Base-by-base conservation (phyloP, 2,888 invertebrate genomes). In the Drosophila siamana region DNA sequence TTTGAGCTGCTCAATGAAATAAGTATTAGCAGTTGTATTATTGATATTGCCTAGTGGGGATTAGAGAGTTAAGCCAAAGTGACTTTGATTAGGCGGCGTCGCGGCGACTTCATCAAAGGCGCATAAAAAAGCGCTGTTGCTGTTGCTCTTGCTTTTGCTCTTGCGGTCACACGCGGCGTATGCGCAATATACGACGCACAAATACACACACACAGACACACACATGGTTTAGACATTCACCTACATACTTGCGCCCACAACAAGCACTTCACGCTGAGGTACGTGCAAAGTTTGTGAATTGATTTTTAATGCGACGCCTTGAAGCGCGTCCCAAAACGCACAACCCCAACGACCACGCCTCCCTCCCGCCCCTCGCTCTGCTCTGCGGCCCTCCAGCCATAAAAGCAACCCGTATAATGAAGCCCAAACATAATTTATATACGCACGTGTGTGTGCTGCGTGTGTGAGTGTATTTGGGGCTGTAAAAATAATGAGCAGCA, bases 401-500 rank as follows among this genome's bases (percentile, higher is more conserved):
- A 60, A 68, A 74, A 78, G 67, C 66, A 52, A 40, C 66, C 69
- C 66, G 71, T 61, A 78, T 81, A 87, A 87, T 84, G 78, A 83
- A 81, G 83, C 87, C 81, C 66, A 86, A 83, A 70, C 85, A 86
- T 81, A 78, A 86, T 84, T 84, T 83, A 84, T 74, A 73, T 68
- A 62, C 68, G 57, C 69, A 64, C 56, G 67, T 65, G 36, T 43
- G 61, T 50, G 41, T 70, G 63, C 26, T 64, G 51, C 40, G 26
- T 48, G 16, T 47, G 54, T 46, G 44, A 48, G 43, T 46, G 19
- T 57, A 50, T 56, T 43, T 43, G 48, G 33, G 48, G 67, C 70
- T 74, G 77, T 84, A 75, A 87, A 87, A 83, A 85, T 87, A 83
- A 83, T 83, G 83, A 83, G 87, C 82, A 86, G 60, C 83, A 83